Percentiles rank a stretch among this genome's conserved stretches.
phyloP scores from a whole-genome alignment of 2,113 vertebrate species.

The Oryzias celebensis region DNA sequence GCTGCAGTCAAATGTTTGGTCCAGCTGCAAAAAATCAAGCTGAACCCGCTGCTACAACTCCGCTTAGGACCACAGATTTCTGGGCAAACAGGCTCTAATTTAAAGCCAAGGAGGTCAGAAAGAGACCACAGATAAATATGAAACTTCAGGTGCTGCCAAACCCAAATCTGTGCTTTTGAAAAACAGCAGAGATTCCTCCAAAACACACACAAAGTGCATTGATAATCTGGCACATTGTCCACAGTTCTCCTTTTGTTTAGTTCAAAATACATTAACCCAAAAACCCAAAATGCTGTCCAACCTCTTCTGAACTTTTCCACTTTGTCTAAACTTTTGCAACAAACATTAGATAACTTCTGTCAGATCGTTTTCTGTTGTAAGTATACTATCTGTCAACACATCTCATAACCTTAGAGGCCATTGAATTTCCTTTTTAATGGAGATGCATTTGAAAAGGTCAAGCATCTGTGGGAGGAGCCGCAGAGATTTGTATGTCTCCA shows the following conservation, averaged over 20 bases:
- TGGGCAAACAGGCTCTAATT: constrained; percentile 55
- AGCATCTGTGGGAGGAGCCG: too few species aligned
- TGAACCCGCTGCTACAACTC: constrained; percentile 25
- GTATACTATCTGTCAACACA: too few species aligned
- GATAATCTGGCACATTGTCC: constrained; percentile 19
- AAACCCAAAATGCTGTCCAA: too few species aligned
- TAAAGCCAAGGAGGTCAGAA: constrained; percentile 47
- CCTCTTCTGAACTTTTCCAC: too few species aligned
- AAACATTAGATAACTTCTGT: too few species aligned
- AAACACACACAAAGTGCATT: constrained; percentile 12
- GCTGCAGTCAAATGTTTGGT: constrained; percentile 47
- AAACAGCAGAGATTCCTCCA: constrained; percentile 22
- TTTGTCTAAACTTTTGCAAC: too few species aligned
- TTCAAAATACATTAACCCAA: too few species aligned
- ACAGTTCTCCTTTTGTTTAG: background rate
- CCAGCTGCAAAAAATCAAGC: constrained; percentile 63
- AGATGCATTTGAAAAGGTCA: too few species aligned
- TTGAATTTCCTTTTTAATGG: too few species aligned
- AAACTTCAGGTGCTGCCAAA: constrained; percentile 54
- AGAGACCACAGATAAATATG: constrained; percentile 53
- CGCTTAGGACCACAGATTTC: constrained; percentile 17
- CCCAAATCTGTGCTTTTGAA: constrained; percentile 40
- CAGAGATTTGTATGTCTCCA: too few species aligned
- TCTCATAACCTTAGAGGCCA: too few species aligned
- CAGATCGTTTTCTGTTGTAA: too few species aligned